Base-by-base conservation (phyloP, 2,888 invertebrate species). In the Furcula furcula region DNA sequence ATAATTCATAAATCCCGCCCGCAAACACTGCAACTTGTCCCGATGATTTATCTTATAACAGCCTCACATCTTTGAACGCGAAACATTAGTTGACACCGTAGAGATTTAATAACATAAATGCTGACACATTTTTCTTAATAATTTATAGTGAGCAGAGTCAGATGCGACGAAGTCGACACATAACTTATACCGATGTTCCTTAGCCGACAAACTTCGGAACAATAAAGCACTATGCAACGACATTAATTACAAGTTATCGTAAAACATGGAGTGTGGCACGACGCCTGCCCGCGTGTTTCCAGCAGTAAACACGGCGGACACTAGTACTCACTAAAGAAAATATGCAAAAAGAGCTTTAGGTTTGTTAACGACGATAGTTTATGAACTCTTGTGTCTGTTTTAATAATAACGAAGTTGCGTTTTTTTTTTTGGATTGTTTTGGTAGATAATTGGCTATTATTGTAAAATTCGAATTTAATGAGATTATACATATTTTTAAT, bases 181-280 rank as follows among this genome's bases (percentile, higher is more conserved):
- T 77, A 73, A 72, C 66, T 77, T 67, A 76, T 62, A 50, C 51
- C 55, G 56, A 56, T 55, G 55, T 59, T 55, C 63, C 44, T 59
- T 36, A 52, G 49, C 51, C 55, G 63, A 59, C 63, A 54, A 61
- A 71, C 63, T 67, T 58, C 59, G 60, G 67, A 54, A 76, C 74
- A 76, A 76, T 78, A 77, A 76, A 81, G 75, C 74, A 65, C 68
- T 67, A 64, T 66, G 69, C 66, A 61, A 62, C 57, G 72, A 76
- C 80, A 76, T 81, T 81, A 78, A 82, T 81, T 77, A 80, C 73
- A 64, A 76, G 65, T 74, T 78, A 79, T 80, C 73, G 73, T 76
- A 76, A 78, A 76, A 69, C 66, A 70, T 65, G 68, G 48, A 55
- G 62, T 59, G 43, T 40, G 40, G 48, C 50, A 43, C 40, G 50